A percentile compares a stretch with the other conserved stretches of the same genome.
These are phyloP conservation scores for Notodonta ziczac DNA, from an alignment of 2,888 invertebrate genomes.

Conservation along the genomic window DNA sequence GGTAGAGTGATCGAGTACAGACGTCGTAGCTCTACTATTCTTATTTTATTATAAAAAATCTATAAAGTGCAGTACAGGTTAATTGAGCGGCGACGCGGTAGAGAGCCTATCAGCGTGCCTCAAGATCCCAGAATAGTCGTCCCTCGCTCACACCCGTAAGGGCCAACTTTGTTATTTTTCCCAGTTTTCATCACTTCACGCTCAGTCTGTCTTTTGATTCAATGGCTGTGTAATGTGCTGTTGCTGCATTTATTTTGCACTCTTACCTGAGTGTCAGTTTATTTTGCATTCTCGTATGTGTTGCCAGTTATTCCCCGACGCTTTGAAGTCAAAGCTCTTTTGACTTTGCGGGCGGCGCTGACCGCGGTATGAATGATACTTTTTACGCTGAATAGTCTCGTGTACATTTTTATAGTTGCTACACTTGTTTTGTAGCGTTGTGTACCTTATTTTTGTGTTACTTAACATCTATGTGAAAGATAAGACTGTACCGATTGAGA, in stretches of 20 bases:
- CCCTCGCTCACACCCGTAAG: constrained; percentile 54
- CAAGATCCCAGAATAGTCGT: constrained; percentile 75
- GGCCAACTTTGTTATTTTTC: constrained; percentile 74
- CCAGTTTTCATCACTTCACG: constrained; percentile 82
- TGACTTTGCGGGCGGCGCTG: constrained; percentile 69
- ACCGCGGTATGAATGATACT: constrained; percentile 75
- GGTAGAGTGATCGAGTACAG: too few species aligned
- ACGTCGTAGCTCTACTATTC: background rate
- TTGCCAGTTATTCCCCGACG: constrained; percentile 71
- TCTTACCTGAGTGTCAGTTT: constrained; percentile 70
- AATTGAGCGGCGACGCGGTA: constrained; percentile 24
- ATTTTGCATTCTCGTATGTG: constrained; percentile 74
- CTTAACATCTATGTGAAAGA: constrained; percentile 15
- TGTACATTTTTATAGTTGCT: constrained; percentile 49
- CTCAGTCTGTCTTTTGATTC: constrained; percentile 81
- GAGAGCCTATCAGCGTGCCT: constrained; percentile 20
- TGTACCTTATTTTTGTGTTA: constrained; percentile 14
- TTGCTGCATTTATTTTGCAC: constrained; percentile 82
- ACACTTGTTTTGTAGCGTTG: constrained; percentile 34
- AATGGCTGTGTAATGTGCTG: constrained; percentile 81
- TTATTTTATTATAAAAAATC: constrained; percentile 7
- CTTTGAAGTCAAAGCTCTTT: constrained; percentile 83
- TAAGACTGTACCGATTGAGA: background rate
- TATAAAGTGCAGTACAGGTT: constrained; percentile 21
- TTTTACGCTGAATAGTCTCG: constrained; percentile 65